These are phyloP conservation scores for Drosophila neonasuta DNA, from an alignment of 2,888 invertebrate genomes.

Conservation along the genomic window DNA sequence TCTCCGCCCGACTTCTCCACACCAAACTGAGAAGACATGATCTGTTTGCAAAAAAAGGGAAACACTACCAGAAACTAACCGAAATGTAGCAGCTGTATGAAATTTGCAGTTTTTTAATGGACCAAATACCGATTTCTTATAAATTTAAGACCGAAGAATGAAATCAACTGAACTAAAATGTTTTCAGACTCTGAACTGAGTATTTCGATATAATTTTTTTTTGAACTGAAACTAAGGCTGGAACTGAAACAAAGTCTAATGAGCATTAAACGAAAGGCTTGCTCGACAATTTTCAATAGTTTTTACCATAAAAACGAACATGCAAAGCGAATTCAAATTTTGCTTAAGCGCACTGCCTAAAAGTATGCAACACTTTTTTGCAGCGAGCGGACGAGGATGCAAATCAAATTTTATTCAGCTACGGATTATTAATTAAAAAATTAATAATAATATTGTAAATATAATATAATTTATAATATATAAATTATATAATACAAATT, in stretches of 20 bases:
- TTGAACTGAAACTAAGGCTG: neutral
- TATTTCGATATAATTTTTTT: neutral
- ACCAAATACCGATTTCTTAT: slow-evolving; percentile 40
- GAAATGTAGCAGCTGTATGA: slow-evolving; percentile 12
- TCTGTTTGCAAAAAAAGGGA: neutral
- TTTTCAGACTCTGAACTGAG: slow-evolving; percentile 3
- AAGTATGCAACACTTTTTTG: slow-evolving; percentile 36
- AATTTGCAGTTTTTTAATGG: slow-evolving; percentile 29
- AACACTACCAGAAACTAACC: slow-evolving; percentile 12
- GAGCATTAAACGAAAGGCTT: neutral
- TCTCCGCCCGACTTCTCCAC: slow-evolving; percentile 33
- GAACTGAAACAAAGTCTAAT: slow-evolving; percentile 31
- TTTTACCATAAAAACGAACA: neutral
- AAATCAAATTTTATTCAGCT: too few relatives aligned
- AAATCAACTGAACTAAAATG: slow-evolving; percentile 41
- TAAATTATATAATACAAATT: too few relatives aligned
- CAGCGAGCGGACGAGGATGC: neutral
- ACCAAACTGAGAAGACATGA: slow-evolving; percentile 39
- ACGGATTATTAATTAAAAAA: too few relatives aligned
- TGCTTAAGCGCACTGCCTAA: slow-evolving; percentile 22
- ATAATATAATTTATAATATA: too few relatives aligned
- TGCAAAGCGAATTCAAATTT: neutral
- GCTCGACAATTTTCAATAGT: neutral
- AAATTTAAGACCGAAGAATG: slow-evolving; percentile 39
- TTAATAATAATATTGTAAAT: too few relatives aligned